Conservation (phyloP, 2,113 vertebrate species). For the Anseranas semipalmata region DNA sequence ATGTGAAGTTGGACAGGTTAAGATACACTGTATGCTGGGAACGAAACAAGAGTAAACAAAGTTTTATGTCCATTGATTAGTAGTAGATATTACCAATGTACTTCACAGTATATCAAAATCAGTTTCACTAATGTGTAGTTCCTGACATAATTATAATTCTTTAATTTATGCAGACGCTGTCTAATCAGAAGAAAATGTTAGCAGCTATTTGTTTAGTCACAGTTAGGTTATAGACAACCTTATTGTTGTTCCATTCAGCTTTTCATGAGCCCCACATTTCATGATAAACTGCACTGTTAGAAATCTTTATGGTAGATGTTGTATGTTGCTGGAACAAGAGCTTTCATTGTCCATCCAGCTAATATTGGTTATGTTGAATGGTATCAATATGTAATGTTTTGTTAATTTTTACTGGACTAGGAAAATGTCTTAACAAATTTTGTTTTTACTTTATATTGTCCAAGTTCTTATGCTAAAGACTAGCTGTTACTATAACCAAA, state of each 20-base stretch:
- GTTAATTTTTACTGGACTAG: background rate
- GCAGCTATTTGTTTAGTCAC: constrained; percentile 44
- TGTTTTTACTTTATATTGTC: background rate
- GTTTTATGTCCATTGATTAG: constrained; percentile 38
- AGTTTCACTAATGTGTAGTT: constrained; percentile 56
- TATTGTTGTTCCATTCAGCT: constrained; percentile 13
- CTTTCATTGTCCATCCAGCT: background rate
- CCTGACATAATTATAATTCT: constrained; percentile 54
- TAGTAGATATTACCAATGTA: constrained; percentile 25
- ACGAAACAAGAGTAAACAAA: constrained; percentile 65
- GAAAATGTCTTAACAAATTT: background rate
- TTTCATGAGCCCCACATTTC: background rate
- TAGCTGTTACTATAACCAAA: background rate
- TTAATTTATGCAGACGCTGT: constrained; percentile 59
- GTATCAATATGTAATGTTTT: background rate
- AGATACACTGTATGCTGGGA: constrained; percentile 41
- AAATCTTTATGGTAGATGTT: constrained; percentile 1
- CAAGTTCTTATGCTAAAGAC: background rate
- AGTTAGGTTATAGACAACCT: background rate
- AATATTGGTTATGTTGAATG: background rate
- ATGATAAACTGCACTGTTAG: background rate
- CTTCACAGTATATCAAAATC: constrained; percentile 40
- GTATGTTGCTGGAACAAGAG: background rate
- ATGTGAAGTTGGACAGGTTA: constrained; percentile 65
- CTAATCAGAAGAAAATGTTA: constrained; percentile 63